Evolutionary conservation across 1,140 invertebrate species (phyloP).

Genomic region (Drosophila virilis): DNA sequence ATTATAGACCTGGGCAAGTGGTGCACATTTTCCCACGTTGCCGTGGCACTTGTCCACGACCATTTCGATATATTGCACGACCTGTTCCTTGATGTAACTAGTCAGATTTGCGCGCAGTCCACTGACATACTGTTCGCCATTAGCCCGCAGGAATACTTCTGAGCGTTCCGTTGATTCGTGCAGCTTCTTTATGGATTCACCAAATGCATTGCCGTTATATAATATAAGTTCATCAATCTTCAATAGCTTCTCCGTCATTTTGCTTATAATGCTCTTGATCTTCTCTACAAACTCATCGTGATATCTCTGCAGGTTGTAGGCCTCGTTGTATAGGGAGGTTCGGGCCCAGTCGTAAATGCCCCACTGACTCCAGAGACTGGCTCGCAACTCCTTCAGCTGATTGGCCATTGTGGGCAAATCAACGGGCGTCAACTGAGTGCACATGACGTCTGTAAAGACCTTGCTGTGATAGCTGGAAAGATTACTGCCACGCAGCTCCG

Average conservation of each 20-base stretch:
- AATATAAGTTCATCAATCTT: slow-evolving; percentile 88
- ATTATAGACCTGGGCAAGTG: slow-evolving; percentile 91
- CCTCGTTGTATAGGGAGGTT: slow-evolving; percentile 39
- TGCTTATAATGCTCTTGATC: slow-evolving; percentile 86
- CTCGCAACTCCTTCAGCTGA: slow-evolving; percentile 37
- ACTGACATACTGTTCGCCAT: slow-evolving; percentile 88
- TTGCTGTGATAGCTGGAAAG: slow-evolving; percentile 76
- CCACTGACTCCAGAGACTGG: slow-evolving; percentile 46
- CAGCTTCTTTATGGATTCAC: slow-evolving; percentile 88
- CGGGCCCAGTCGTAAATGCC: slow-evolving; percentile 43
- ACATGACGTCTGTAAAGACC: slow-evolving; percentile 84
- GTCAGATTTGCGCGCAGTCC: slow-evolving; percentile 85
- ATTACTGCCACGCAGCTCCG: slow-evolving; percentile 86
- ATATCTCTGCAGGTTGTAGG: slow-evolving; percentile 32
- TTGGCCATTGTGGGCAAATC: slow-evolving; percentile 41
- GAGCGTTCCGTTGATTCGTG: slow-evolving; percentile 88
- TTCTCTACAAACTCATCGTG: slow-evolving; percentile 75
- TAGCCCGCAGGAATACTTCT: slow-evolving; percentile 87
- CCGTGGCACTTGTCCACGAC: slow-evolving; percentile 86
- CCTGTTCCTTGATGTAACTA: slow-evolving; percentile 84
- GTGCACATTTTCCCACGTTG: slow-evolving; percentile 91
- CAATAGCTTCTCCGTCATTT: slow-evolving; percentile 85
- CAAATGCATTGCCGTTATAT: slow-evolving; percentile 89
- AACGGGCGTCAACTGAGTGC: slow-evolving; percentile 85
- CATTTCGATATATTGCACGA: slow-evolving; percentile 88